Evolutionary conservation across 2,888 invertebrate species (phyloP), one percentile per base, ranked within the genome.

Genomic region (Rotaria magnacalcarata): DNA sequence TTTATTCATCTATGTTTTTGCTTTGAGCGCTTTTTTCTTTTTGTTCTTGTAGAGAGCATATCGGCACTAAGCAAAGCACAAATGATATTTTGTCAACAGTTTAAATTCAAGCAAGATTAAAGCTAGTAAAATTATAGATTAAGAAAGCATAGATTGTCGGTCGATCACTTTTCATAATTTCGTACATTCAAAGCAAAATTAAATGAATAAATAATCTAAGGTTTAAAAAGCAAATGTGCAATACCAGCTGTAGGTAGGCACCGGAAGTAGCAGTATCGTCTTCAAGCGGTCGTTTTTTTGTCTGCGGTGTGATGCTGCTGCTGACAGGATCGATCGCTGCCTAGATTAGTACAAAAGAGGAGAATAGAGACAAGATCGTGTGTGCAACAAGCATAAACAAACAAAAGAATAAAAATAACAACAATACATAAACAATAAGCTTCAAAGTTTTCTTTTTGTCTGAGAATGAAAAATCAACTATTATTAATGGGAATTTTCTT

Each of bases 221-320:
- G n/a, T n/a, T 19, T 43, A 34, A 47, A 43, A 21, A 80, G 80
- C 80, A 67, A 34, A 14, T 67, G 80, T 80, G 80, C 80, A 80
- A 80, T 80, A 80, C 80, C 80, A 80, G 80, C 67, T 67, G 27
- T 14, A 80, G 80, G 47, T 80, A 80, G 80, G 80, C 80, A 80
- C 80, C 80, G 47, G 80, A 47, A 80, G 80, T 80, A 67, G 67
- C 67, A 47, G 80, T 80, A 80, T 80, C 80, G 80, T 80, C 80
- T 80, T 80, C 80, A 80, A 80, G 80, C 80, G 43, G 80, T 80
- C 80, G 80, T 80, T 80, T 80, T 80, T 80, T 80, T 47, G 80
- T 43, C 67, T 67, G 67, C 67, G 16, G 54, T 74, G 84, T 84
- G 54, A 74, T 67, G n/a, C 84, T 60, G 47, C n/a, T 47, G 56